phyloP scores from a whole-genome alignment of 2,113 vertebrate species.

The Genyomyrus donnyi region DNA sequence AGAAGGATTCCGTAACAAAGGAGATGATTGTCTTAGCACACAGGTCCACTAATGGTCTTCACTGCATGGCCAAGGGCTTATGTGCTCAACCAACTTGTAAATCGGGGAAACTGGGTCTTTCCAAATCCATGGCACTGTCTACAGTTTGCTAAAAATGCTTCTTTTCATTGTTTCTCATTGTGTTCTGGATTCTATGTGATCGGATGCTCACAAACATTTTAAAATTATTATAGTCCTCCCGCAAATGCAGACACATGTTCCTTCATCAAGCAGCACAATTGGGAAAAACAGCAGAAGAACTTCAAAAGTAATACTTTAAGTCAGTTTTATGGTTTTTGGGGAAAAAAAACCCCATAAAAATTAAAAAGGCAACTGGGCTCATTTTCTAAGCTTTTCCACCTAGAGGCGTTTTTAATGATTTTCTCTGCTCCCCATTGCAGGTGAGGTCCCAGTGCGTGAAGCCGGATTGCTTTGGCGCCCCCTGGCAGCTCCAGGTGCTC shows the following conservation, averaged over 20 bases:
- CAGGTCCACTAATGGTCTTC: constrained; percentile 6
- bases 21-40: not conserved
- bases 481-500: constrained; percentile 81
- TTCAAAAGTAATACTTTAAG: constrained; percentile 26
- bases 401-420: constrained; percentile 79
- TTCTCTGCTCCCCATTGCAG: constrained; percentile 71
- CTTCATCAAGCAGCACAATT: constrained; percentile 17
- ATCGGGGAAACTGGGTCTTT: not conserved
- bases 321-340: constrained; percentile 9
- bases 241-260: constrained; percentile 4
- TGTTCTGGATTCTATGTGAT: not conserved
- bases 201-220: not conserved
- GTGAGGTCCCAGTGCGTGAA: constrained; percentile 71
- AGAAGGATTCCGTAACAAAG: not conserved
- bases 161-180: not conserved
- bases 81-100: constrained; percentile 11
- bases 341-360: constrained; percentile 24
- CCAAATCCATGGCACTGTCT: not conserved
- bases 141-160: not conserved
- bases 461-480: constrained; percentile 69
- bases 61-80: constrained; percentile 34
- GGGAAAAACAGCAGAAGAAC: constrained; percentile 5
- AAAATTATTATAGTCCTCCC: not conserved
- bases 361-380: constrained; percentile 42
- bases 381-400: constrained; percentile 71